Evolutionary conservation across 1,140 invertebrate species (phyloP), one percentile per base, ranked within the genome.

Genomic region (Vanessa tameamea): DNA sequence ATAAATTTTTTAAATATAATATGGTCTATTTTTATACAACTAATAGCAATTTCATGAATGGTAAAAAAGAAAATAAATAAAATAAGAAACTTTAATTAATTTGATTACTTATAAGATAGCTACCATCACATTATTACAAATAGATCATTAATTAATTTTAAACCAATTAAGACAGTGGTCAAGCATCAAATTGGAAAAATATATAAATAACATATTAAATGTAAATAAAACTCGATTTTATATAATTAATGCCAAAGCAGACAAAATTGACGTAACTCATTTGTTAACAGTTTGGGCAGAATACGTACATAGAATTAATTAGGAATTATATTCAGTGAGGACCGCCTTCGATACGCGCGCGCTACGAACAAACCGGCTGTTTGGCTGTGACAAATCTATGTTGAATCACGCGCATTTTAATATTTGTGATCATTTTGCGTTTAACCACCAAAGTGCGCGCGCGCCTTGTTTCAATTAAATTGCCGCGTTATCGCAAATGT

Each of bases 261-360:
- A 69, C 66, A 69, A 69, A 47, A 57, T 37, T 69, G 65, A 82
- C 82, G 82, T 82, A 77, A 70, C 68, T 81, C 65, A 73, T 85
- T 80, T 82, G 74, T 75, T 76, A 77, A 73, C 61, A 73, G 80
- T 85, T 88, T 85, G 82, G 81, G 64, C 73, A 80, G 76, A 79
- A 82, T 75, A 85, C 85, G 86, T 82, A 74, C 68, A 84, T 73
- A 80, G 89, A 91, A 91, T 90, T 87, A 87, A 89, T 89, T 83
- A 84, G 69, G 73, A 81, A 80, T 72, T 78, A 69, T 77, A 77
- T 75, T 69, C 69, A 48, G 26, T 63, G 73, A 72, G 66, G 70
- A 53, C 73, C 13, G 66, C 20, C 37, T 31, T 37, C 53, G 16
- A 16, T 67, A 15, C 43, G 55, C 66, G 53, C 66, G 66, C 53